A percentile compares a stretch with the other conserved stretches of the same genome.
Conservation (phyloP, 2,113 vertebrate genomes). For the Tringa solitaria region DNA sequence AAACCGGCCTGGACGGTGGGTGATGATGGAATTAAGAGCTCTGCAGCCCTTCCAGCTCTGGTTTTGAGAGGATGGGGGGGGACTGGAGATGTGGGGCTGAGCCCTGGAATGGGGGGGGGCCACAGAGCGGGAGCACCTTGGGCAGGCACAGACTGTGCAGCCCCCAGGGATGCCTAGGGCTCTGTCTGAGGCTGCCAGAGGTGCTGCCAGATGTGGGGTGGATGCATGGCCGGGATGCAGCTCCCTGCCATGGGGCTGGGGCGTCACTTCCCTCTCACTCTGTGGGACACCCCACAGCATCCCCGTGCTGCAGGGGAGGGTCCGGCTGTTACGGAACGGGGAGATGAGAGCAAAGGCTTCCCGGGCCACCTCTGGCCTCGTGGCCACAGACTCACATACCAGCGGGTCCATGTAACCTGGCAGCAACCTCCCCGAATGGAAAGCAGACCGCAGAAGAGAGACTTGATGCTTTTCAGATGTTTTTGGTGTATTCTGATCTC, state of each 20-base stretch:
- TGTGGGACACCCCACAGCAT: background rate
- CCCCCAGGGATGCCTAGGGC: background rate
- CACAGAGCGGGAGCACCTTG: background rate
- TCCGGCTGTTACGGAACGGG: background rate
- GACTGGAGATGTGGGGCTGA: background rate
- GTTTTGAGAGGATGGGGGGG: rapidly evolving
- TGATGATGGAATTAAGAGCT: background rate
- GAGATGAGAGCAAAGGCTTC: background rate
- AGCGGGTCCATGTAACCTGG: background rate
- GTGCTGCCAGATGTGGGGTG: background rate
- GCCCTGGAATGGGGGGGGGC: background rate
- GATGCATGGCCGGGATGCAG: background rate
- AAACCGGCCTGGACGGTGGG: rapidly evolving
- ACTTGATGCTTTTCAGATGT: constrained; percentile 22
- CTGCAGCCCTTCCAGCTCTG: background rate
- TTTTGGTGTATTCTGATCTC: background rate
- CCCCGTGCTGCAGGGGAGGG: background rate
- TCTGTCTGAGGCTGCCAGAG: background rate
- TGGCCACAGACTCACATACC: background rate
- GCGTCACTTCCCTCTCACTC: background rate
- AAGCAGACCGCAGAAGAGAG: background rate
- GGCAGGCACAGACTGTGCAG: background rate
- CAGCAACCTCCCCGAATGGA: background rate
- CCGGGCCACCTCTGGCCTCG: background rate
- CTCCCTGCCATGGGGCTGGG: background rate